Evolutionary conservation across 2,113 vertebrate genomes (phyloP).

Genomic region (Nipponia nippon): DNA sequence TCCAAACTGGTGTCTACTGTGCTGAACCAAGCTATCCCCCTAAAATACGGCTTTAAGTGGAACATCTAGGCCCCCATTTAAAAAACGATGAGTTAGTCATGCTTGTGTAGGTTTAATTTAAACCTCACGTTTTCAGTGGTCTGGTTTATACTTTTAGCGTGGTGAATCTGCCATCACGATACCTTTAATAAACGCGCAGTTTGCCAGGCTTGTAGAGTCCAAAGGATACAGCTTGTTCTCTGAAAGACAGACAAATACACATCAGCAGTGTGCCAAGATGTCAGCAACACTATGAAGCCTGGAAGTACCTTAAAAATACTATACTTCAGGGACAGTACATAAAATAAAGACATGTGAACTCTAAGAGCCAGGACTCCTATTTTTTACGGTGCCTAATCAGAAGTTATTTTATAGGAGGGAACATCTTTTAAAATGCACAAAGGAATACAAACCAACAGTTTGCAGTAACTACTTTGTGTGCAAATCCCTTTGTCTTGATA

Average conservation of each 20-base stretch:
- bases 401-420: background rate
- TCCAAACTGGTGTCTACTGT: background rate
- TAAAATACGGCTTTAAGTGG: background rate
- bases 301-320: background rate
- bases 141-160: background rate
- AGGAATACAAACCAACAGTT: background rate
- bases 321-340: background rate
- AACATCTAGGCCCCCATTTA: background rate
- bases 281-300: background rate
- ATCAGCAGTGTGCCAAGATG: background rate
- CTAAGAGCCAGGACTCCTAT: background rate
- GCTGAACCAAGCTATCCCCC: background rate
- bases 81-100: background rate
- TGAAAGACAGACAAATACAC: constrained; percentile 59
- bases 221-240: constrained; percentile 81
- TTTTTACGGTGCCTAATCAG: background rate
- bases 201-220: constrained; percentile 84
- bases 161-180: background rate
- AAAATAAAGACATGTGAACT: background rate
- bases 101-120: background rate
- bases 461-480: background rate
- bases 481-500: background rate
- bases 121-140: background rate
- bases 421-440: background rate
- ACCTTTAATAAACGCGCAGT: constrained; percentile 83